Base-by-base conservation (phyloP, 1,140 invertebrate genomes). In the Cherax quadricarinatus region DNA sequence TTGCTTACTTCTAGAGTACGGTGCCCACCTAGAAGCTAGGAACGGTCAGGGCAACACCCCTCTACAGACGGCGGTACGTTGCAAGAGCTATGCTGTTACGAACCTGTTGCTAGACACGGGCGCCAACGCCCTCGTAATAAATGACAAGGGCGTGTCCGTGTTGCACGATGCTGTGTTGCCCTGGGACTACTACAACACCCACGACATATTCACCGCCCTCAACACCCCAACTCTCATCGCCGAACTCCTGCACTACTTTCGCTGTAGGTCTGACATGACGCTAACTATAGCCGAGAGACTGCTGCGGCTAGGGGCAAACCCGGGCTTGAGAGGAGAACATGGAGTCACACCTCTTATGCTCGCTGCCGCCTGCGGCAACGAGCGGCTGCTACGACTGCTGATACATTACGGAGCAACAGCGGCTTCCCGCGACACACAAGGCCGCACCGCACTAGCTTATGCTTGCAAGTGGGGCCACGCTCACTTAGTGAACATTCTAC, bases 331-430 rank as follows among this genome's bases (percentile, higher is more conserved):
- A 48, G 89, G 88, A 1, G 78, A 92, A 41, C 88, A 75, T 3
- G 88, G 90, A 1, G 88, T 93, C 6, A 93, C 91, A 9, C 88
- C 93, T 24, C 78, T 93, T 78, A 93, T 93, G 93, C 91, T 93
- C 2, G 93, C 91, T 14, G 86, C 91, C 48, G 86, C 88, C 24
- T 53, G 88, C 7, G 93, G 92, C 10, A 24, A 90, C 16, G 82
- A 93, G 51, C 24, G 82, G 24, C 80, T 92, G 10, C n/a, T 53
- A 49, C 53, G 91, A 2, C 75, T 93, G 14, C 41, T 93, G 30
- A 18, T 91, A 66, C 57, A 79, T 9, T 66, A 51, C 9, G 88
- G 85, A 16, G 93, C 91, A n/a, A 60, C 92, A 12, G 48, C 86
- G 21, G 62, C 51, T n/a, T 49, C 73, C 18, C 3, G 57, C 0